phyloP scores from a whole-genome alignment of 1,140 invertebrate species.

The Aporrectodea caliginosa region DNA sequence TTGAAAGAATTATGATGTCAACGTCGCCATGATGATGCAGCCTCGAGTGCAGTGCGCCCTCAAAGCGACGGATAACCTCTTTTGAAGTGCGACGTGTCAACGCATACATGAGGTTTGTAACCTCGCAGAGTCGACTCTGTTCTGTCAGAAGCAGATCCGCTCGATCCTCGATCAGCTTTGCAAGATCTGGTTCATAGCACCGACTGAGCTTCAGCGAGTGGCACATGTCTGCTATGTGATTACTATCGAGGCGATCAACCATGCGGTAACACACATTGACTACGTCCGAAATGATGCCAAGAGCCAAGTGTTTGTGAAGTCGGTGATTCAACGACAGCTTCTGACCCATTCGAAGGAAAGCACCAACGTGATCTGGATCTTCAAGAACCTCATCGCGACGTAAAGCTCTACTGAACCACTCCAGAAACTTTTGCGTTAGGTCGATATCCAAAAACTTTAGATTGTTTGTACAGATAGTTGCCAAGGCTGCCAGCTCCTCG shows the following conservation, averaged over 20 bases:
- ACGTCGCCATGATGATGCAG: neutral
- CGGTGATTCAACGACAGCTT: too few relatives aligned
- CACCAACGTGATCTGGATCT: too few relatives aligned
- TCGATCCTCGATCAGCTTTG: neutral
- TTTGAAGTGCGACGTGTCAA: neutral
- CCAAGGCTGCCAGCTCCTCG: too few relatives aligned
- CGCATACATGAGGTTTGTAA: slow-evolving; percentile 9
- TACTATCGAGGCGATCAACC: neutral
- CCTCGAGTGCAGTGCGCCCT: neutral
- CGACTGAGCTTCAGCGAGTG: neutral
- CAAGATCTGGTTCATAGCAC: neutral
- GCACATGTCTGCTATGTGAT: slow-evolving; percentile 9
- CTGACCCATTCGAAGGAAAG: too few relatives aligned
- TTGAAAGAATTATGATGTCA: too few relatives aligned
- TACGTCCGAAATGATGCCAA: too few relatives aligned
- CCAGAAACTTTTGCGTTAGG: too few relatives aligned
- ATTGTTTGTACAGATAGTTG: too few relatives aligned
- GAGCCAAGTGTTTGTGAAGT: too few relatives aligned
- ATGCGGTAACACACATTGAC: neutral
- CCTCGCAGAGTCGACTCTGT: neutral
- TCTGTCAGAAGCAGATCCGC: neutral
- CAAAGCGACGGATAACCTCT: neutral
- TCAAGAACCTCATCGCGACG: too few relatives aligned
- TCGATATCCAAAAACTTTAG: too few relatives aligned
- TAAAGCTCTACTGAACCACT: too few relatives aligned